Percentiles rank a stretch among this genome's conserved stretches.
Evolutionary conservation across 2,888 invertebrate species (phyloP).

Genomic region (Caenorhabditis sp.): DNA sequence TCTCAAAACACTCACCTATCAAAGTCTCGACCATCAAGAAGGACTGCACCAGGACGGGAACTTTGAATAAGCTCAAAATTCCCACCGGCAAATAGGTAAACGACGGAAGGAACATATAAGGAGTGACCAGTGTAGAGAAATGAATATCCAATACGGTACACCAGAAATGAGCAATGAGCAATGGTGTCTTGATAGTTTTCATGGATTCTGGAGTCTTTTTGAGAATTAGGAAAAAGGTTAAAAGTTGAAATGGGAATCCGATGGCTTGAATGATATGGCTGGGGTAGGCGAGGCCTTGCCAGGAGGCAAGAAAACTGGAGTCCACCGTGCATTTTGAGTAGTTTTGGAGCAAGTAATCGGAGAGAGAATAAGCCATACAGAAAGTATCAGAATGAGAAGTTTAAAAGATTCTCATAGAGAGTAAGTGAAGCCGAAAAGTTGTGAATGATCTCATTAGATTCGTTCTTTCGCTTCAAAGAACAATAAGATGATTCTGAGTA

Average conservation of each 20-base stretch:
- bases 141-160: conserved; percentile 25
- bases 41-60: conserved; percentile 15
- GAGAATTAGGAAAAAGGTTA: conserved; percentile 24
- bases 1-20: conserved; percentile 15
- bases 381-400: neutral
- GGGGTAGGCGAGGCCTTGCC: conserved; percentile 34
- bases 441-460: neutral
- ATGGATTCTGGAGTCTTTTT: conserved; percentile 31
- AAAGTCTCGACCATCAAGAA: neutral
- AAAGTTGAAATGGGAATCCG: conserved; percentile 18
- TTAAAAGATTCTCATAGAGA: conserved; percentile 1
- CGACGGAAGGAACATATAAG: conserved; percentile 22
- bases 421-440: neutral
- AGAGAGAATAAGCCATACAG: conserved; percentile 4
- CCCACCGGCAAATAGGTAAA: conserved; percentile 18
- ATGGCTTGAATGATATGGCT: conserved; percentile 27
- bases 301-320: conserved; percentile 31
- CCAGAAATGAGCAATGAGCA: conserved; percentile 25
- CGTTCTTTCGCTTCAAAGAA: neutral
- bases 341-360: conserved; percentile 16
- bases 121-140: conserved; percentile 15
- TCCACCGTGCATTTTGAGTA: conserved; percentile 16
- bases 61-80: neutral
- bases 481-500: neutral
- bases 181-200: conserved; percentile 12